Conservation (phyloP, 2,113 vertebrate species). For the Tautogolabrus adspersus region DNA sequence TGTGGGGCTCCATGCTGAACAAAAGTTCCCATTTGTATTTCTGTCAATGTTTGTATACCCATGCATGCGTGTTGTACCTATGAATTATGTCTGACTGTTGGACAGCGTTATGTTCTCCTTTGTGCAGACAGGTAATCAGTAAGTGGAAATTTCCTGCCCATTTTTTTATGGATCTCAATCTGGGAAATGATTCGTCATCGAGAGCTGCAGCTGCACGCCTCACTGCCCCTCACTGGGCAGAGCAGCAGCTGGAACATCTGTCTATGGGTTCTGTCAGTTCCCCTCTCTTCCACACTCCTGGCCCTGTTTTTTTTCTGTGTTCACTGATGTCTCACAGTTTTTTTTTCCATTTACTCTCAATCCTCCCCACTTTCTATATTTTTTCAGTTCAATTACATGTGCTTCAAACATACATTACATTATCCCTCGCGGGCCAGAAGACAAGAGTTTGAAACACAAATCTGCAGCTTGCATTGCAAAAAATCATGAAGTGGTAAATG, state of each 20-base stretch:
- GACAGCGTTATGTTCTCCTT: not conserved
- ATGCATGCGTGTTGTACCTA: not conserved
- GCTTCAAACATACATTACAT: too few species aligned
- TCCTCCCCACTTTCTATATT: not conserved
- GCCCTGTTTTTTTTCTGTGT: slow-evolving; percentile 6
- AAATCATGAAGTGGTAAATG: too few species aligned
- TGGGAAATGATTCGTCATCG: slow-evolving; percentile 64
- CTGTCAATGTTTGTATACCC: not conserved
- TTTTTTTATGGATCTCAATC: slow-evolving; percentile 42
- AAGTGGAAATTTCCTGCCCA: slow-evolving; percentile 69
- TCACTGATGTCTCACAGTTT: not conserved
- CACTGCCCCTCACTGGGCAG: slow-evolving; percentile 44
- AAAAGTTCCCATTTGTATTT: not conserved
- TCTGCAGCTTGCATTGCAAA: too few species aligned
- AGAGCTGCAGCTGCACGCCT: slow-evolving; percentile 59
- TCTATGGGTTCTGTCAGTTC: slow-evolving; percentile 25
- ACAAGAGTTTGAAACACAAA: not conserved
- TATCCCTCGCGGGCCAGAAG: too few species aligned
- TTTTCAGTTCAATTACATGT: too few species aligned
- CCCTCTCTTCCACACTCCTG: slow-evolving; percentile 18
- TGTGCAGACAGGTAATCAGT: slow-evolving; percentile 46
- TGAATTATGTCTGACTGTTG: not conserved
- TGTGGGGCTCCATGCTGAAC: slow-evolving; percentile 4
- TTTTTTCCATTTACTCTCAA: not conserved
- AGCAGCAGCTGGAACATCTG: slow-evolving; percentile 55